Conservation (phyloP, 2,888 invertebrate species). For the Ormyrus nitidulus region DNA sequence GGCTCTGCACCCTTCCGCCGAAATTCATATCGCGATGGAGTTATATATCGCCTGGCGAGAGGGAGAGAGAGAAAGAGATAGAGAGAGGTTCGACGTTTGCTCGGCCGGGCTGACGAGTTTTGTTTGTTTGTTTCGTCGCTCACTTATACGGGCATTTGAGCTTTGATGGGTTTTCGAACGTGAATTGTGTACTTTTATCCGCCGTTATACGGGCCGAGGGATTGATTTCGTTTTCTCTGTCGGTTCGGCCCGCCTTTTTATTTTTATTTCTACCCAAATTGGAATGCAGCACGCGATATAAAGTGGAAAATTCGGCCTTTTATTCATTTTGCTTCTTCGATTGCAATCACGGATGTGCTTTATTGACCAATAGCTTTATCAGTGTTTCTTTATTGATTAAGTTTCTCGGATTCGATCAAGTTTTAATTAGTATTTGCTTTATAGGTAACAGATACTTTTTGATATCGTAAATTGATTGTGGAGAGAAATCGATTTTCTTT, state of each 20-base stretch:
- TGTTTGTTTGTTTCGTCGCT: conserved; percentile 47
- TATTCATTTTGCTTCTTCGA: neutral
- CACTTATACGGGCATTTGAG: conserved; percentile 51
- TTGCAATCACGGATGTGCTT: no score
- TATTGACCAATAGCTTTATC: no score
- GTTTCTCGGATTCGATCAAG: no score
- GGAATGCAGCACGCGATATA: neutral
- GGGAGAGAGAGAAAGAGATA: no score
- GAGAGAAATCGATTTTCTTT: no score
- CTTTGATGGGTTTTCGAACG: conserved; percentile 46
- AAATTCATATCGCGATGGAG: conserved; percentile 42
- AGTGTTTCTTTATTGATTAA: no score
- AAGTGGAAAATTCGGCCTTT: neutral
- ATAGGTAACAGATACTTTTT: no score
- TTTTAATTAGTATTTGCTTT: no score
- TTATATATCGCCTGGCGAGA: neutral
- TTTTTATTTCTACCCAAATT: conserved; percentile 55
- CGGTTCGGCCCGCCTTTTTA: conserved; percentile 8
- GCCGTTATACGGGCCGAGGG: conserved; percentile 4
- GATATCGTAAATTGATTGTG: no score
- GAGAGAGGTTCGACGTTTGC: conserved; percentile 20
- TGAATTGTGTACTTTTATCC: conserved; percentile 37
- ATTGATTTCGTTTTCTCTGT: conserved; percentile 20
- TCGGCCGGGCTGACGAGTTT: neutral
- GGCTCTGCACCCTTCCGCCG: conserved; percentile 8